Evolutionary conservation across 2,797 vertebrate species (phyloP).

Genomic region (Chrysolophus pictus): DNA sequence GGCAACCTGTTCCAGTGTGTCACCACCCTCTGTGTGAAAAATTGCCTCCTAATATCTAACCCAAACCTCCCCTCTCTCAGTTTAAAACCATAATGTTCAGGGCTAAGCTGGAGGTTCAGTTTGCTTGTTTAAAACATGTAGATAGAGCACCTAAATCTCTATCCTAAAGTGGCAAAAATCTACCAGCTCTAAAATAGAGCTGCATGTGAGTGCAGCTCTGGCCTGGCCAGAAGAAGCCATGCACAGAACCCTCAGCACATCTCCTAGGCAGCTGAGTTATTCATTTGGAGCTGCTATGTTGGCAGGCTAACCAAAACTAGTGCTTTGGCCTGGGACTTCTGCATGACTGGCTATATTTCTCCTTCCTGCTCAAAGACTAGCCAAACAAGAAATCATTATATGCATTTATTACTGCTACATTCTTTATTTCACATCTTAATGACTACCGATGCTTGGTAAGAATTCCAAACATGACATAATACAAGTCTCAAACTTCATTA

Average conservation of each 20-base stretch:
- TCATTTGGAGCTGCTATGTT: too few relatives aligned
- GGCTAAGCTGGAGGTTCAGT: neutral
- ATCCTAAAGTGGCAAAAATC: neutral
- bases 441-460: neutral
- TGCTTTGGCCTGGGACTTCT: neutral
- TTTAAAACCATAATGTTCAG: neutral
- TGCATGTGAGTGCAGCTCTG: fast-evolving
- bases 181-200: neutral
- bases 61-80: too few relatives aligned
- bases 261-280: neutral
- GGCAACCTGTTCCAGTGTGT: too few relatives aligned
- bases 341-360: fast-evolving
- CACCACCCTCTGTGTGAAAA: too few relatives aligned
- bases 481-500: neutral
- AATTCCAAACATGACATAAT: neutral
- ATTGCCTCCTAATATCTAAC: too few relatives aligned
- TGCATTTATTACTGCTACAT: fast-evolving
- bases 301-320: neutral
- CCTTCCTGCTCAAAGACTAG: neutral
- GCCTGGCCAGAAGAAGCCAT: neutral
- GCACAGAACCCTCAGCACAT: fast-evolving
- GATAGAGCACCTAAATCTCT: fast-evolving
- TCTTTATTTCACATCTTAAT: neutral
- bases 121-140: neutral
- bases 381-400: neutral